These are phyloP conservation scores for Pammene fasciana DNA, from an alignment of 2,888 invertebrate genomes.

Conservation along the genomic window DNA sequence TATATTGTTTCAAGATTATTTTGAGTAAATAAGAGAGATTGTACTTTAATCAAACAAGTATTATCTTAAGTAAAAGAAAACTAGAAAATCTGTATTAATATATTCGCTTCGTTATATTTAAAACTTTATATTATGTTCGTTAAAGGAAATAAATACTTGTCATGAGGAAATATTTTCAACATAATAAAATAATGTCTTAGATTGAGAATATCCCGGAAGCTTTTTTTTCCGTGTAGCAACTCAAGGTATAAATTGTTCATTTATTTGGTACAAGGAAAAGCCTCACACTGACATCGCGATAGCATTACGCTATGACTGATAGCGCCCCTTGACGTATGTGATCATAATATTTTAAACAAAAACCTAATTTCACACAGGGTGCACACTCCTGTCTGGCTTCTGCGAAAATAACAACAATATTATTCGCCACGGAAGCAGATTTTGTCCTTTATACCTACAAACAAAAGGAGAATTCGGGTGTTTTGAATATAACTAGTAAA, in stretches of 20 bases:
- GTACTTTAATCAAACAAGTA: too few relatives aligned
- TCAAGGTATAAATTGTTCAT: conserved; percentile 11
- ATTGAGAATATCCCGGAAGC: too few relatives aligned
- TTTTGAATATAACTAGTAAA: background rate
- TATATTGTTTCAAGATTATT: too few relatives aligned
- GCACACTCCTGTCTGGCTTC: conserved; percentile 72
- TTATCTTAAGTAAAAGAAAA: too few relatives aligned
- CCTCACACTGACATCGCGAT: background rate
- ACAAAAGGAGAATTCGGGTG: background rate
- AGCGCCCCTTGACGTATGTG: conserved; percentile 44
- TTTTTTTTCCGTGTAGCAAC: background rate
- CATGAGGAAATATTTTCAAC: too few relatives aligned
- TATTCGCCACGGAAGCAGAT: conserved; percentile 4
- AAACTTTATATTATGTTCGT: too few relatives aligned
- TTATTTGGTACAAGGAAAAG: conserved; percentile 1
- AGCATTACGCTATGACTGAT: conserved; percentile 40
- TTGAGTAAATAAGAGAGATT: too few relatives aligned
- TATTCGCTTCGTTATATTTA: too few relatives aligned
- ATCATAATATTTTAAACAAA: conserved; percentile 61
- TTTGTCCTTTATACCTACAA: conserved; percentile 9
- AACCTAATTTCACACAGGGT: conserved; percentile 77
- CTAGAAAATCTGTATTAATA: too few relatives aligned
- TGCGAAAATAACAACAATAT: conserved; percentile 44
- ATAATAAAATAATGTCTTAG: too few relatives aligned
- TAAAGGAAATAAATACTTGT: too few relatives aligned